Evolutionary conservation across 1,140 invertebrate genomes (phyloP).

Genomic region (Bombus confusus): DNA sequence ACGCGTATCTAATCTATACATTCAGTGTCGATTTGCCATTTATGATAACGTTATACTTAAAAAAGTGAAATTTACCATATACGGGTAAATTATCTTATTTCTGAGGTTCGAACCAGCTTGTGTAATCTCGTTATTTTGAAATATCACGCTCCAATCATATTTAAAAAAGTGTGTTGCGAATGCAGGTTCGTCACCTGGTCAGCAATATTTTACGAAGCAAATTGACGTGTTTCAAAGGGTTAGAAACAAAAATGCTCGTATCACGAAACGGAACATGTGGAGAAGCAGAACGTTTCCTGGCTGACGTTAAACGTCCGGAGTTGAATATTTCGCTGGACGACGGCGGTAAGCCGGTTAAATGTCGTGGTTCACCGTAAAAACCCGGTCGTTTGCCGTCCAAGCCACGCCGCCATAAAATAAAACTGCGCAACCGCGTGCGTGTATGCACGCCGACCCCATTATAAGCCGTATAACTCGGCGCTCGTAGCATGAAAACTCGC

Average conservation of each 20-base stretch:
- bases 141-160: background rate
- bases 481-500: slow-evolving; percentile 51
- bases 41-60: too few species aligned
- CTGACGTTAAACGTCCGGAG: slow-evolving; percentile 65
- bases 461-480: slow-evolving; percentile 72
- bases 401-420: slow-evolving; percentile 76
- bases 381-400: slow-evolving; percentile 70
- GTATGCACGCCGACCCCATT: slow-evolving; percentile 69
- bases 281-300: slow-evolving; percentile 52
- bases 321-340: slow-evolving; percentile 73
- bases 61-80: too few species aligned
- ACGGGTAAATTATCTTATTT: too few species aligned
- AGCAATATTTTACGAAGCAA: background rate
- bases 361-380: slow-evolving; percentile 82
- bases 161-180: background rate
- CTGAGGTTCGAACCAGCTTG: too few species aligned
- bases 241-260: slow-evolving; percentile 4
- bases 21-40: too few species aligned
- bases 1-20: too few species aligned
- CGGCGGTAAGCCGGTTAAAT: slow-evolving; percentile 80
- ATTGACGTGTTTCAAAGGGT: background rate
- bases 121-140: too few species aligned
- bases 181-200: background rate
- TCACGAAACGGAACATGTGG: slow-evolving; percentile 4
- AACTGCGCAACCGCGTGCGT: slow-evolving; percentile 69